Evolutionary conservation across 1,140 invertebrate species (phyloP).

Genomic region (Macrocentrus cingulum): DNA sequence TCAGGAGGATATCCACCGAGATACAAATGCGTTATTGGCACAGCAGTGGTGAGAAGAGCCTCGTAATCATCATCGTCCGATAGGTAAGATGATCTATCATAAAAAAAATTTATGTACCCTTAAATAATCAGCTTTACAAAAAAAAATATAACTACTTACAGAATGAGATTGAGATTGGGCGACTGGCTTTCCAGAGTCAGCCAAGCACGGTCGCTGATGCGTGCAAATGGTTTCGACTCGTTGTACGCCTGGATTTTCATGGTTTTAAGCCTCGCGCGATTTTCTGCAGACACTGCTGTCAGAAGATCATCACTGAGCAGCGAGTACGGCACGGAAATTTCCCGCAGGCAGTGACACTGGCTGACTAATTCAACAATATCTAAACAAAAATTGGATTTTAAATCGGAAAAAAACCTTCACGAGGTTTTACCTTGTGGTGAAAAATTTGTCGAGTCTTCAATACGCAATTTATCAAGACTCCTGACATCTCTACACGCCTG

Average conservation of each 20-base stretch:
- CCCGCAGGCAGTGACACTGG: conserved; percentile 41
- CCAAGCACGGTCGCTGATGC: conserved; percentile 45
- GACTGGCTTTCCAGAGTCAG: conserved; percentile 35
- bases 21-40: conserved; percentile 53
- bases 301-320: conserved; percentile 49
- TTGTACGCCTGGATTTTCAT: conserved; percentile 48
- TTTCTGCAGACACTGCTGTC: conserved; percentile 35
- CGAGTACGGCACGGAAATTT: conserved; percentile 49
- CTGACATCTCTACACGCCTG: conserved; percentile 5
- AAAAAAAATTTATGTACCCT: conserved; percentile 7
- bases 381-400: no score
- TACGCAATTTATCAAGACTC: conserved; percentile 38
- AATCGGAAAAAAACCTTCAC: conserved; percentile 3
- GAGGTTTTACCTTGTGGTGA: conserved; percentile 38
- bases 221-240: conserved; percentile 40
- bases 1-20: conserved; percentile 49
- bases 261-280: conserved; percentile 40
- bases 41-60: conserved; percentile 35
- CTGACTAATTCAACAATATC: conserved; percentile 42
- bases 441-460: conserved; percentile 38
- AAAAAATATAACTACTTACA: conserved; percentile 37
- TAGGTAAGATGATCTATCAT: conserved; percentile 43
- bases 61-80: conserved; percentile 47
- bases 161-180: conserved; percentile 46
- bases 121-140: conserved; percentile 6